Percentiles rank a stretch among this genome's conserved stretches.
Conservation (phyloP, 2,113 vertebrate species). For the Leiothrix lutea region DNA sequence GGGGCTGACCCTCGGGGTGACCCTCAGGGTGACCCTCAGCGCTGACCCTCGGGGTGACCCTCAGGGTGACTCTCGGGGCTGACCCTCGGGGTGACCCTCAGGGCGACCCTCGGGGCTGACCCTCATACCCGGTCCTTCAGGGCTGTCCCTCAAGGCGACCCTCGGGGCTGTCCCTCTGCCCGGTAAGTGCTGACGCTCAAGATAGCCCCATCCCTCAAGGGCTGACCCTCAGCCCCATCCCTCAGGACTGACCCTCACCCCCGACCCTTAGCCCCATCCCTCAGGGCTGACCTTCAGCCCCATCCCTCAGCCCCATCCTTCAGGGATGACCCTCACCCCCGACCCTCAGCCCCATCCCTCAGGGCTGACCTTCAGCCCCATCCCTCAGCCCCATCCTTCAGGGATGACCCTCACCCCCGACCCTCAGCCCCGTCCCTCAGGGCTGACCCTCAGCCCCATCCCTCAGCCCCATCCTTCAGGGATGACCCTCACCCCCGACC, state of each 20-base stretch:
- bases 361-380: not conserved
- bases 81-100: not conserved
- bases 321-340: not conserved
- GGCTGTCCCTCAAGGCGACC: not conserved
- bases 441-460: not conserved
- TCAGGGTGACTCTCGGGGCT: no score
- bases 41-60: no score
- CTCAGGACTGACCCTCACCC: no score
- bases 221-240: not conserved
- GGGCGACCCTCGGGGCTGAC: fast-evolving
- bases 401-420: not conserved
- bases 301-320: no score
- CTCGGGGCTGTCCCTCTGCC: not conserved
- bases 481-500: not conserved
- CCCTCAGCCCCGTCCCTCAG: not conserved
- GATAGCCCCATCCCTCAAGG: not conserved
- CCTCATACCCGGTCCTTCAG: no score
- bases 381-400: not conserved
- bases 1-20: not conserved
- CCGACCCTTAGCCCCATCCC: no score
- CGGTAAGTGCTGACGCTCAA: no score
- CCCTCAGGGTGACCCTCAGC: no score
- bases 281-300: not conserved
- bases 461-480: not conserved
- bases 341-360: not conserved